Evolutionary conservation across 37 sponge, comb jelly and placozoan genomes (phyloP), one percentile per base, ranked within the genome.

Genomic region (Theonella swinhoei): DNA sequence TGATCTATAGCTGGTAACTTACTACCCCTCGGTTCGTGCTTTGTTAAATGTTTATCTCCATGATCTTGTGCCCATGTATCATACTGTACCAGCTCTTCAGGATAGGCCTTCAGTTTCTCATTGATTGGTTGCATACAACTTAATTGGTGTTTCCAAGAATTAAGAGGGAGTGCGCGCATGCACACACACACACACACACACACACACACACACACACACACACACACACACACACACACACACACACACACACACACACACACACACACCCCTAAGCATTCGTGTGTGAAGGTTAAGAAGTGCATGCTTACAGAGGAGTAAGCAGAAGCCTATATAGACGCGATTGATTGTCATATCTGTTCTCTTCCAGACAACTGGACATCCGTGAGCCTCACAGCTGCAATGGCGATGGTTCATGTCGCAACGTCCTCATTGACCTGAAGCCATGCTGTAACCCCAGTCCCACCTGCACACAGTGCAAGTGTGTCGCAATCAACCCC

Each of bases 401-500:
- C 65, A 25, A 42, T 17, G 72, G 75, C 22, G 76, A 77, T 28
- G 64, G 72, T 0, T 39, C 74, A 19, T 94, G 95, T 42, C 74
- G 88, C 8, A 94, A 94, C 39, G 91, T 91, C 36, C 39, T 94
- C 11, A 81, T 94, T 22, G 89, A 94, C 64, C 61, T 91, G 8
- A 80, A 80, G 26, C 19, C 71, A 4, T 40, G 64, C 38, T 24
- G 39, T 68, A 71, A 43, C 1, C 29, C 64, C 3, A n/a, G 7
- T 37, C 36, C 43, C 41, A 41, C 39, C 64, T 31, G 72, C 58
- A 42, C 86, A 23, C 89, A 96, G 86, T 87, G 89, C 35, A 98
- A 98, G 58, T 95, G 99, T 77, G 64, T 98, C 19, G 88, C 79
- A 61, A 80, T 94, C 37, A 95, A 93, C 79, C 94, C 94, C 2